phyloP scores from a whole-genome alignment of 2,113 vertebrate genomes.

The Myrmecophaga tridactyla region DNA sequence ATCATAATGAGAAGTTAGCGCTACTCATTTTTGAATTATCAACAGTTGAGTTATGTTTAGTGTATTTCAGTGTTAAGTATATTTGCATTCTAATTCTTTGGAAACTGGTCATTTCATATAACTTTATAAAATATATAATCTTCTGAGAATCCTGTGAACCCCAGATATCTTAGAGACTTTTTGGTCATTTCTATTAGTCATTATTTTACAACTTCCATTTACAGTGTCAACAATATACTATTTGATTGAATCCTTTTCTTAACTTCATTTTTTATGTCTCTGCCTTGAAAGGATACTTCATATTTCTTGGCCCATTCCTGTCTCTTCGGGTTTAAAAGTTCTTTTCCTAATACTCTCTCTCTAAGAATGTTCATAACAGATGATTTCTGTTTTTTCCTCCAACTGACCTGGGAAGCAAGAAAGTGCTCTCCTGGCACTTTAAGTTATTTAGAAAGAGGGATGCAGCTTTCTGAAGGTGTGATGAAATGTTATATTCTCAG shows the following conservation, averaged over 20 bases:
- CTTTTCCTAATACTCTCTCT: neutral
- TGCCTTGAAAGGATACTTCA: slow-evolving; percentile 45
- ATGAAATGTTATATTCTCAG: neutral
- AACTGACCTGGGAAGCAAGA: neutral
- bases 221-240: neutral
- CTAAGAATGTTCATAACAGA: slow-evolving; percentile 26
- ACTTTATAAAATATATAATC: slow-evolving; percentile 3
- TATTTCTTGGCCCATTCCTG: slow-evolving; percentile 20
- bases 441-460: neutral
- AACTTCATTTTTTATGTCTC: slow-evolving; percentile 1
- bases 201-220: slow-evolving; percentile 32
- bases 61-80: slow-evolving; percentile 24
- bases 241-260: neutral
- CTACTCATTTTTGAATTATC: slow-evolving; percentile 28
- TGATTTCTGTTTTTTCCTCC: slow-evolving; percentile 37
- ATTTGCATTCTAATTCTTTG: slow-evolving; percentile 37
- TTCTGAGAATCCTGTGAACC: neutral
- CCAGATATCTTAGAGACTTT: neutral
- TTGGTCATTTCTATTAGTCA: neutral
- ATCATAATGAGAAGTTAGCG: neutral
- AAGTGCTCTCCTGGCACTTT: neutral
- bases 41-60: neutral
- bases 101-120: neutral
- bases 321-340: slow-evolving; percentile 32
- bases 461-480: slow-evolving; percentile 11